phyloP scores from a whole-genome alignment of 2,888 invertebrate genomes.

The Netelia inedita region DNA sequence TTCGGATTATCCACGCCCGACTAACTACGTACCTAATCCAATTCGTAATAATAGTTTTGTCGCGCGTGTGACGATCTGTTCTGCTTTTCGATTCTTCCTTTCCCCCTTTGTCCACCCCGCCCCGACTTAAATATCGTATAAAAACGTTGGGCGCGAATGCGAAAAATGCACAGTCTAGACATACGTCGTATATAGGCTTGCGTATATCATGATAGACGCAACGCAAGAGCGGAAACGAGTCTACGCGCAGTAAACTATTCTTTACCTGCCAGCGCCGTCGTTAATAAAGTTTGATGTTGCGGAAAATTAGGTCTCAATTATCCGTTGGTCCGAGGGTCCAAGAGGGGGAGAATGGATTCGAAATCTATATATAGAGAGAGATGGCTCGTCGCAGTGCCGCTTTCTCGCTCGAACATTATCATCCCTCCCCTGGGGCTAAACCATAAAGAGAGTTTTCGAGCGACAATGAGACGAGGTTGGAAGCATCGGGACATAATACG shows the following conservation, averaged over 20 bases:
- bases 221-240: constrained; percentile 3
- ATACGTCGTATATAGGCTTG: background rate
- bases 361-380: constrained; percentile 9
- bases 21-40: constrained; percentile 81
- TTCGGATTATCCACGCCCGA: constrained; percentile 79
- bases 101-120: background rate
- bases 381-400: background rate
- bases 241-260: constrained; percentile 62
- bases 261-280: constrained; percentile 75
- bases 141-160: constrained; percentile 38
- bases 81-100: constrained; percentile 22
- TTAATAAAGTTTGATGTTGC: constrained; percentile 83
- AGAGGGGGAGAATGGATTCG: constrained; percentile 27
- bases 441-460: constrained; percentile 68
- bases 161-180: constrained; percentile 32
- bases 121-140: constrained; percentile 6
- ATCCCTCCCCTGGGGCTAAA: constrained; percentile 57
- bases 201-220: background rate
- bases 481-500: constrained; percentile 44
- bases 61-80: constrained; percentile 76
- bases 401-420: constrained; percentile 65
- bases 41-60: constrained; percentile 79
- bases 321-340: constrained; percentile 64
- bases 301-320: constrained; percentile 83
- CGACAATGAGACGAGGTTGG: constrained; percentile 66